Base-by-base conservation (phyloP, 2,113 vertebrate species). In the Plotosus lineatus region DNA sequence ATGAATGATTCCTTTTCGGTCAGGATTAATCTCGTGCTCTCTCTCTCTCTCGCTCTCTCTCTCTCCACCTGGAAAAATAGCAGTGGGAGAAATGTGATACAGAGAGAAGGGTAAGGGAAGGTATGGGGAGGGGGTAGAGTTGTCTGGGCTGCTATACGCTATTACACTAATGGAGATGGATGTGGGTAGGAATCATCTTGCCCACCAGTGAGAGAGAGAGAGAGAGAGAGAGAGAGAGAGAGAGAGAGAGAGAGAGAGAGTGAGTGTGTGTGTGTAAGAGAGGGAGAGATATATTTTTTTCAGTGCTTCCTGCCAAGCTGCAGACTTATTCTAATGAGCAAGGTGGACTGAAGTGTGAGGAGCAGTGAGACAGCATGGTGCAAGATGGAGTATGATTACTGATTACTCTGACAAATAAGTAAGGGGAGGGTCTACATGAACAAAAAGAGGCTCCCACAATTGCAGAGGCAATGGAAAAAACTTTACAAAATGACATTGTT, bases 161-260 rank as follows among this genome's bases (percentile, higher is more conserved):
- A 87, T 90, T 90, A 85, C 65, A 6, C 87, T 93, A 94, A 94
- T 93, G 90, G 92, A 94, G 92, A 94, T 92, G 86, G 90, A 93
- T 92, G 89, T 86, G 87, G 85, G 83, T 84, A 78, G 83, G 88
- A 90, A 90, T 89, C 88, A 88, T 91, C 89, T 91, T 85, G 89
- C 74, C 83, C 50, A 73, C 79, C 42, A 74, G 77, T 76, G 80
- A 78, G 81, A 38, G 76, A 42, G 17, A 31, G 56, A 33, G 44
- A 61, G 42, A 51, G 42, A 50, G 40, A 36, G 53, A 48, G 28
- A 51, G 46, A 65, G 60, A 77, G 60, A 44, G 74, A 53, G n/a
- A n/a, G n/a, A n/a, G n/a, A n/a, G 80, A 78, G 81, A 38, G 76
- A 42, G 17, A 31, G 56, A 33, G 44, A 61, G 42, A 51, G 42